Conservation (phyloP, 2,113 vertebrate genomes). For the Eulacestoma nigropectus region DNA sequence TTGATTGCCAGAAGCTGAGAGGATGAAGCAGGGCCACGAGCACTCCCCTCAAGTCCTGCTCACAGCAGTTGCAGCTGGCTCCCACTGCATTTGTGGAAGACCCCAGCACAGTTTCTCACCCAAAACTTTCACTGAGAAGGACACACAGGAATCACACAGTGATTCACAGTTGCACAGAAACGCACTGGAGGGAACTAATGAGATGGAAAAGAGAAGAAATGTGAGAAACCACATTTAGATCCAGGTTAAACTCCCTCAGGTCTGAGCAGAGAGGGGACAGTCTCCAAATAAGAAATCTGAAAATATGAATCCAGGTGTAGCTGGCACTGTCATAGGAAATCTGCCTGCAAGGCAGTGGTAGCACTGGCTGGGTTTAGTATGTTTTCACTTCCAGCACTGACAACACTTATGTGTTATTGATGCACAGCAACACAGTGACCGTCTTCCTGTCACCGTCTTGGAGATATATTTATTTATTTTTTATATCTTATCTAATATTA, state of each 20-base stretch:
- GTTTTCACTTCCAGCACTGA: neutral
- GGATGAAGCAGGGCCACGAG: neutral
- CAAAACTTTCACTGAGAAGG: too few species aligned
- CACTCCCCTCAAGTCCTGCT: neutral
- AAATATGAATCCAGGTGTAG: fast-evolving
- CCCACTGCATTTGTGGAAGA: neutral
- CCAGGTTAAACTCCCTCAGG: neutral
- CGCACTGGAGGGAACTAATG: neutral
- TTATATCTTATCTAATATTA: neutral
- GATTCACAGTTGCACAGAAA: neutral
- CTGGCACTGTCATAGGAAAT: neutral
- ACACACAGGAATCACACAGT: neutral
- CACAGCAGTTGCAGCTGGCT: neutral
- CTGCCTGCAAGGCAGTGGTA: neutral
- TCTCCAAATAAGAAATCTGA: neutral
- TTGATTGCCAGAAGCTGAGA: neutral
- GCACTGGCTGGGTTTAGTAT: neutral
- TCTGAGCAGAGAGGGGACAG: neutral
- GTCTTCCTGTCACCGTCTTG: neutral
- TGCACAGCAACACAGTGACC: neutral
- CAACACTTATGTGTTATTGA: neutral
- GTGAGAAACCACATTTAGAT: neutral
- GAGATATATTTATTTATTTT: neutral
- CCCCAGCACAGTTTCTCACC: neutral
- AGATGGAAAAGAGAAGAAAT: neutral